Evolutionary conservation across 2,113 vertebrate genomes (phyloP).

Genomic region (Corythaixoides concolor): DNA sequence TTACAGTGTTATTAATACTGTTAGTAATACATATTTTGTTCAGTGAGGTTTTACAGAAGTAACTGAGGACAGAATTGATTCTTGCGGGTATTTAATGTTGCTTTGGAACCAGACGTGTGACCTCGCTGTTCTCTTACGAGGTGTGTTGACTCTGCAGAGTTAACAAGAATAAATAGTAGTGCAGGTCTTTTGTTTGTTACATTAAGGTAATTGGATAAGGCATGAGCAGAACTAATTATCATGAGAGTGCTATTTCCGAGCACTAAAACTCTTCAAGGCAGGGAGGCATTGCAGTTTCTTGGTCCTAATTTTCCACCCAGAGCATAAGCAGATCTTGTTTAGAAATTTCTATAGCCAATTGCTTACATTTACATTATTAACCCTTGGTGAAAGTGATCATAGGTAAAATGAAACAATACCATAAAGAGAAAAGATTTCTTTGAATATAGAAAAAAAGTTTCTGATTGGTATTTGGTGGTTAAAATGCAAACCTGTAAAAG

Average conservation of each 20-base stretch:
- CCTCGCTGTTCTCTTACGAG: neutral
- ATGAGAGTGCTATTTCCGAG: constrained; percentile 8
- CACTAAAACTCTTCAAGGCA: neutral
- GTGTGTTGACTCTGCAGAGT: neutral
- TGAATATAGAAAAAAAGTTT: neutral
- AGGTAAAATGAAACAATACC: neutral
- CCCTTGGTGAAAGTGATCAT: neutral
- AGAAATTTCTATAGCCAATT: neutral
- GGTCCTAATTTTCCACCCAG: neutral
- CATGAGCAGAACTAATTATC: constrained; percentile 36
- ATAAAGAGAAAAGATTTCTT: neutral
- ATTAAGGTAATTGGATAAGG: constrained; percentile 54
- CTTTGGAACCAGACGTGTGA: neutral
- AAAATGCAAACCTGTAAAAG: neutral
- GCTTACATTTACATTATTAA: neutral
- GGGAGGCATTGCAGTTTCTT: neutral
- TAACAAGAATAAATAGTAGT: neutral
- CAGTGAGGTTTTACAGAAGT: neutral
- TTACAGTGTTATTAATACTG: neutral
- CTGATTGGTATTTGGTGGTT: neutral
- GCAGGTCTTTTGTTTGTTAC: constrained; percentile 23
- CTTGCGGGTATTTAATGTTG: neutral
- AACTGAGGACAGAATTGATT: neutral
- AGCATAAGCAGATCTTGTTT: neutral
- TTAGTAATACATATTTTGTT: neutral